Percentiles rank a stretch among this genome's conserved stretches.
Conservation (phyloP, 2,797 vertebrate species). For the Ctenopoma multispine region DNA sequence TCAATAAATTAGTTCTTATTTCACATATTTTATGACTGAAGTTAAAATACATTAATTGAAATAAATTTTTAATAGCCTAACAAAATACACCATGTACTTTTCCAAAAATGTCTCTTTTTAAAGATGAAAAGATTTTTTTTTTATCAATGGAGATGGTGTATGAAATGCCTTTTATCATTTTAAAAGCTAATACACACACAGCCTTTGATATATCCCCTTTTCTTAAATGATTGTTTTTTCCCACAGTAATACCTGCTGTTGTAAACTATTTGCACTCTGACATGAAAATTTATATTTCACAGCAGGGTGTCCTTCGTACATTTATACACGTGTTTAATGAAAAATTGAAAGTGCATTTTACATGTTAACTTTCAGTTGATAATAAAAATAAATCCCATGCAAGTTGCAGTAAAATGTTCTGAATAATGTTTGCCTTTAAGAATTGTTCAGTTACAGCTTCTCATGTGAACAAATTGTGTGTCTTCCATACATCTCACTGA, state of each 20-base stretch:
- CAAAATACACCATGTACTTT: constrained; percentile 21
- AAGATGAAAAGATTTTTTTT: constrained; percentile 16
- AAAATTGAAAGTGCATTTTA: constrained; percentile 12
- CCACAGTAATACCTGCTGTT: background rate
- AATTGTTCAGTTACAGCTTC: constrained; percentile 14
- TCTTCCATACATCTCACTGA: constrained; percentile 31
- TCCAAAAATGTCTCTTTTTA: constrained; percentile 34
- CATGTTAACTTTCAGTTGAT: background rate
- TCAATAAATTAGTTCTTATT: background rate
- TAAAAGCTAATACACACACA: constrained; percentile 12
- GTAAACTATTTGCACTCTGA: constrained; percentile 61
- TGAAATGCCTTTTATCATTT: constrained; percentile 25
- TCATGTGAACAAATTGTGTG: constrained; percentile 30
- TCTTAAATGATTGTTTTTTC: background rate
- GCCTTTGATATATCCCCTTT: constrained; percentile 12
- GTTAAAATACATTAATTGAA: too few species aligned
- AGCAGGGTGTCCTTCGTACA: constrained; percentile 2
- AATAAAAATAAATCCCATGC: background rate
- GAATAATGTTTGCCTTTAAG: constrained; percentile 28
- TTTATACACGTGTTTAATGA: constrained; percentile 38
- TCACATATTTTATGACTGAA: background rate
- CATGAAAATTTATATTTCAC: constrained; percentile 61
- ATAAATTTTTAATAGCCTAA: background rate
- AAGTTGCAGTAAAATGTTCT: constrained; percentile 31
- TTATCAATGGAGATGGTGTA: constrained; percentile 31